Conservation (phyloP, 2,797 vertebrate species). For the Cyclura pinguis region DNA sequence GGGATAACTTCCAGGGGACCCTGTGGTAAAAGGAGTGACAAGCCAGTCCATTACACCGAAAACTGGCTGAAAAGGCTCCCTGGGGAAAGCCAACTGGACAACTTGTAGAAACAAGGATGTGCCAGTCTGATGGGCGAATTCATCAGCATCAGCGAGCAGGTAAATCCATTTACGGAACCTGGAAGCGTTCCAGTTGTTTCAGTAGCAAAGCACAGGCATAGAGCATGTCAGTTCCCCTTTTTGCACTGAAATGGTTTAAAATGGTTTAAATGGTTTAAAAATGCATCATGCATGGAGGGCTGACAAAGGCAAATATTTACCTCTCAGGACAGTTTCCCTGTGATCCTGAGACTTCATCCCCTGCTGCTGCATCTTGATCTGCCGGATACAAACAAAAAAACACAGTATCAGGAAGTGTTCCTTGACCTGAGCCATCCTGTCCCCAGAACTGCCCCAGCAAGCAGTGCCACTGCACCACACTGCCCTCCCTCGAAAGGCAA, state of each 20-base stretch:
- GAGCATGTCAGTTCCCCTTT: background rate
- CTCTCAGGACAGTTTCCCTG: background rate
- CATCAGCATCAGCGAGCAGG: background rate
- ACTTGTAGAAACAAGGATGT: background rate
- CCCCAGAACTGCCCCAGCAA: background rate
- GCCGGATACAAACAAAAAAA: background rate
- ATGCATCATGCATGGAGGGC: background rate
- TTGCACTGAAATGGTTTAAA: background rate
- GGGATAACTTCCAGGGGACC: no score
- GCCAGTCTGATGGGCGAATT: background rate
- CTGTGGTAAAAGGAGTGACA: no score
- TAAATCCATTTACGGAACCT: no score
- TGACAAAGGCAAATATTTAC: background rate
- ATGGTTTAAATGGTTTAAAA: background rate
- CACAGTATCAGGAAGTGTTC: background rate
- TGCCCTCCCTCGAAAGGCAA: no score
- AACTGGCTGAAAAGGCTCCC: no score
- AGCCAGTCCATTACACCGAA: no score
- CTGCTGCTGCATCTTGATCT: background rate
- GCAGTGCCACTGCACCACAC: background rate
- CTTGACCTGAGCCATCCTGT: no score
- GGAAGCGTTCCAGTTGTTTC: no score
- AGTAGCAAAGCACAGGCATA: background rate
- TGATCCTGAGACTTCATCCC: background rate
- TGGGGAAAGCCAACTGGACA: no score